Evolutionary conservation across 2,797 vertebrate species (phyloP), one percentile per base, ranked within the genome.

Genomic region (Cygnus olor): DNA sequence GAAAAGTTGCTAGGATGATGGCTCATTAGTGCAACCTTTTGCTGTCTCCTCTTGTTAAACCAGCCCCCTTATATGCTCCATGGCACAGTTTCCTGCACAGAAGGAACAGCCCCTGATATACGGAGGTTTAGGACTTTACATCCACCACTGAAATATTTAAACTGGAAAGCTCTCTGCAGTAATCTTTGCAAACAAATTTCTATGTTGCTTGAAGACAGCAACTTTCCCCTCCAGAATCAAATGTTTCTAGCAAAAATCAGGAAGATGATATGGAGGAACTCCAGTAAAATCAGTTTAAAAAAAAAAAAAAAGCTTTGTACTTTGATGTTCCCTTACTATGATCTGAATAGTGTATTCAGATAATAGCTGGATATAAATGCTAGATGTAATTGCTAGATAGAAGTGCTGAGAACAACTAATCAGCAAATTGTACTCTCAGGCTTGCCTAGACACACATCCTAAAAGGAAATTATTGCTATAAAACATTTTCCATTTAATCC

Each of bases 401-500:
- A 89, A 94, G 84, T 80, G 49, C 84, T 89, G 88, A 94, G 93
- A 90, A 90, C 11, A 24, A 71, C 74, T 92, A 90, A 95, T 90
- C 71, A 94, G 40, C 74, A 95, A 90, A 95, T 92, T 85, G 84
- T 85, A 87, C 81, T 92, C 65, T 82, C 34, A 71, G 84, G 61
- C 79, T 92, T 94, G 90, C 68, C 88, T 69, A 92, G 90, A 68
- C 84, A 57, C 42, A 64, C 42, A 21, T 92, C 85, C 57, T 92
- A 12, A 90, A 83, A 87, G 74, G 65, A 90, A 90, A 90, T 95
- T 36, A 92, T 64, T 85, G 47, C 90, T 85, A 34, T 82, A 68
- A 94, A 90, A 57, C 45, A 71, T 60, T 80, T 90, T 80, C 36
- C 36, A 49, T 68, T 89, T 77, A 89, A 73, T 93, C 25, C 6